Evolutionary conservation across 2,888 invertebrate genomes (phyloP).

Genomic region (Doris montereyensis): DNA sequence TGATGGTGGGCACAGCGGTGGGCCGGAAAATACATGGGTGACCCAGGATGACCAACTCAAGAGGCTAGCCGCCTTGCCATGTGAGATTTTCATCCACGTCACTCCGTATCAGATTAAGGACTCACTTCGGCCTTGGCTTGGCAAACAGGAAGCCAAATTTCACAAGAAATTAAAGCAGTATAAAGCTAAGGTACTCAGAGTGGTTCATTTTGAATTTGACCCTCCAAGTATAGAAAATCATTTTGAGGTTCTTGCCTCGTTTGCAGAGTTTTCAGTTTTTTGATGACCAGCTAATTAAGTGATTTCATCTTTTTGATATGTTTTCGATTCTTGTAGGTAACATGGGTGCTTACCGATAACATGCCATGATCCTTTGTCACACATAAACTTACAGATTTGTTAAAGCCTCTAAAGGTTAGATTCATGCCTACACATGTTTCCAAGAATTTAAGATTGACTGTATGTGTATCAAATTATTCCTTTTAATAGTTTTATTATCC

Average conservation of each 20-base stretch:
- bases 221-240: conserved; percentile 80
- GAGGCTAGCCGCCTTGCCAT: conserved; percentile 78
- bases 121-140: conserved; percentile 86
- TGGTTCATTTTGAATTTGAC: conserved; percentile 78
- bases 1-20: conserved; percentile 92
- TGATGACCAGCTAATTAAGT: too few species aligned
- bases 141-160: conserved; percentile 86
- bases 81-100: conserved; percentile 85
- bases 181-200: conserved; percentile 79
- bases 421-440: too few species aligned
- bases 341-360: too few species aligned
- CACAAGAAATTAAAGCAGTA: conserved; percentile 79
- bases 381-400: too few species aligned
- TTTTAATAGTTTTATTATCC: too few species aligned
- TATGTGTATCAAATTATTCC: too few species aligned
- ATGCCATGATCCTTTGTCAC: too few species aligned
- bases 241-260: conserved; percentile 86
- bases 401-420: too few species aligned
- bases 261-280: too few species aligned
- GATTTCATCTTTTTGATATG: too few species aligned
- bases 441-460: too few species aligned
- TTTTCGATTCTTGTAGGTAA: too few species aligned
- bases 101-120: conserved; percentile 92
- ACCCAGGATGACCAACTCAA: conserved; percentile 83
- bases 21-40: conserved; percentile 87